Evolutionary conservation across 2,888 invertebrate species (phyloP).

Genomic region (Lasioglossum lativentre): DNA sequence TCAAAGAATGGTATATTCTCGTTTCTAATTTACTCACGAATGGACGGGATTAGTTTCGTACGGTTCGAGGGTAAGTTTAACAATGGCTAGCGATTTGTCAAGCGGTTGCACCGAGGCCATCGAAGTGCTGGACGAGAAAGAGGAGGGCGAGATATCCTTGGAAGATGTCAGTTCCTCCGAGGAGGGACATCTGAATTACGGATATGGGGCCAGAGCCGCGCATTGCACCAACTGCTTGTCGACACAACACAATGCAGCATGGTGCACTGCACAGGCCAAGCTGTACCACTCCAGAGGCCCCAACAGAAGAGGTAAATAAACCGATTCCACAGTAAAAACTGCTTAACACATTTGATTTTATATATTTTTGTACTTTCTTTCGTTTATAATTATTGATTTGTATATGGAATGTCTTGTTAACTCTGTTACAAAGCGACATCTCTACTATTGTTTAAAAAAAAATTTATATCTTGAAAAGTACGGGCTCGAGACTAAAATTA

Average conservation of each 20-base stretch:
- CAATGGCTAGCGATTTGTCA: slow-evolving; percentile 82
- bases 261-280: slow-evolving; percentile 71
- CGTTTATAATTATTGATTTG: background rate
- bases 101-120: slow-evolving; percentile 79
- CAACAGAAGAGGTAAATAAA: slow-evolving; percentile 66
- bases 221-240: slow-evolving; percentile 74
- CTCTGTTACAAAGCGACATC: background rate
- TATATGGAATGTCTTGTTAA: background rate
- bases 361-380: background rate
- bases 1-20: slow-evolving; percentile 5
- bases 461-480: background rate
- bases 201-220: slow-evolving; percentile 61
- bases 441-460: background rate
- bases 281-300: slow-evolving; percentile 48
- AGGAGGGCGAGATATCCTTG: slow-evolving; percentile 83
- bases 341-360: background rate
- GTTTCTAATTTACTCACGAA: slow-evolving; percentile 39
- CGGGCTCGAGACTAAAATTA: background rate
- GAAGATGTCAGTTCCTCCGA: slow-evolving; percentile 84
- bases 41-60: slow-evolving; percentile 48
- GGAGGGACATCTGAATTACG: slow-evolving; percentile 77
- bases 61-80: slow-evolving; percentile 67
- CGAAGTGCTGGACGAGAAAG: slow-evolving; percentile 80
- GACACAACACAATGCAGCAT: slow-evolving; percentile 70
- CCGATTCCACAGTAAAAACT: background rate